Evolutionary conservation across 2,113 vertebrate species (phyloP).

Genomic region (Bos taurus): ARS-UCD2.0 NC_037335.1:30949001-30949500

Average conservation of each 20-base stretch:
- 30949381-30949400: conserved; percentile 90
- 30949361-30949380: conserved; percentile 92
- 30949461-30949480: conserved; percentile 92
- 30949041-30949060: conserved; percentile 75
- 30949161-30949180: conserved; percentile 98
- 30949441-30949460: conserved; percentile 91
- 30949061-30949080: conserved; percentile 83
- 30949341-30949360: conserved; percentile 92
- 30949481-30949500: conserved; percentile 94
- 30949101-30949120: conserved; percentile 88
- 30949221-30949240: conserved; percentile 96
- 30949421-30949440: conserved; percentile 93
- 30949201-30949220: conserved; percentile 95
- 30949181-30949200: conserved; percentile 97
- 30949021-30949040: conserved; percentile 27
- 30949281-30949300: conserved; percentile 97
- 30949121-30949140: conserved; percentile 94
- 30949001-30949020: conserved; percentile 50
- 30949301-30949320: conserved; percentile 88
- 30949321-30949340: conserved; percentile 90
- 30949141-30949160: conserved; percentile 95
- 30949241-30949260: conserved; percentile 96
- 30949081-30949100: conserved; percentile 85
- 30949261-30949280: conserved; percentile 96
- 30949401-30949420: conserved; percentile 87